A percentile compares a stretch with the other conserved stretches of the same genome.
phyloP scores from a whole-genome alignment of 2,888 invertebrate species.

The Meteorus cinctellus region DNA sequence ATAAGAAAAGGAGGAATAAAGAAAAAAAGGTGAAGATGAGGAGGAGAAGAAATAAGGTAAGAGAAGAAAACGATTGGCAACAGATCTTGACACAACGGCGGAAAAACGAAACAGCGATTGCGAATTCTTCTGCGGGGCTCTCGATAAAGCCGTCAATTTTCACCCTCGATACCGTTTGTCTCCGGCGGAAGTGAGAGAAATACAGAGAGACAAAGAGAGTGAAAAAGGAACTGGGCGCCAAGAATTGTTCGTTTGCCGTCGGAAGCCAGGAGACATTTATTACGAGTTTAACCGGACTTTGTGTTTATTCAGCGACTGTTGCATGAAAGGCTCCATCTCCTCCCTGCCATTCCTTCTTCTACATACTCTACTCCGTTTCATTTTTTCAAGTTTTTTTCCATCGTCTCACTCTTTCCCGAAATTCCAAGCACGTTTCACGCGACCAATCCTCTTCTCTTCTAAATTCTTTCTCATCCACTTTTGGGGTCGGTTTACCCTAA shows the following conservation, averaged over 20 bases:
- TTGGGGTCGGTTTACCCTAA: slow-evolving; percentile 53
- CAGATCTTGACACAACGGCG: neutral
- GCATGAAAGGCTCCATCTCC: slow-evolving; percentile 54
- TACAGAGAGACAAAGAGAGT: slow-evolving; percentile 39
- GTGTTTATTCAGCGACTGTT: slow-evolving; percentile 73
- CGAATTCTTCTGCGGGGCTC: slow-evolving; percentile 33
- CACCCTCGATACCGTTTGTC: slow-evolving; percentile 64
- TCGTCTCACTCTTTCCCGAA: slow-evolving; percentile 31
- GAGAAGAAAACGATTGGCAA: slow-evolving; percentile 9
- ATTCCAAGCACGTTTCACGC: slow-evolving; percentile 67
- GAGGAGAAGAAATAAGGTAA: neutral
- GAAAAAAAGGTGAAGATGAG: neutral
- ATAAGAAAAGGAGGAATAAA: neutral
- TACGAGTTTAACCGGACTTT: slow-evolving; percentile 72
- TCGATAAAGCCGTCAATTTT: slow-evolving; percentile 69
- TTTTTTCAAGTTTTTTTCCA: slow-evolving; percentile 34
- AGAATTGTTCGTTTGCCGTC: slow-evolving; percentile 55
- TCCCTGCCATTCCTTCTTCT: slow-evolving; percentile 38
- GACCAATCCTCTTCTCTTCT: slow-evolving; percentile 58
- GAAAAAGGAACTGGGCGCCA: slow-evolving; percentile 50
- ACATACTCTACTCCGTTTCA: slow-evolving; percentile 24
- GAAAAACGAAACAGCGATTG: slow-evolving; percentile 33
- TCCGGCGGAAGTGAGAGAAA: slow-evolving; percentile 39
- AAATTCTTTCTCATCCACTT: slow-evolving; percentile 34
- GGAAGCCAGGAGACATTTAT: slow-evolving; percentile 70